These are phyloP conservation scores for Drosophila carrolli DNA, from an alignment of 1,140 invertebrate species.

Conservation along the genomic window DNA sequence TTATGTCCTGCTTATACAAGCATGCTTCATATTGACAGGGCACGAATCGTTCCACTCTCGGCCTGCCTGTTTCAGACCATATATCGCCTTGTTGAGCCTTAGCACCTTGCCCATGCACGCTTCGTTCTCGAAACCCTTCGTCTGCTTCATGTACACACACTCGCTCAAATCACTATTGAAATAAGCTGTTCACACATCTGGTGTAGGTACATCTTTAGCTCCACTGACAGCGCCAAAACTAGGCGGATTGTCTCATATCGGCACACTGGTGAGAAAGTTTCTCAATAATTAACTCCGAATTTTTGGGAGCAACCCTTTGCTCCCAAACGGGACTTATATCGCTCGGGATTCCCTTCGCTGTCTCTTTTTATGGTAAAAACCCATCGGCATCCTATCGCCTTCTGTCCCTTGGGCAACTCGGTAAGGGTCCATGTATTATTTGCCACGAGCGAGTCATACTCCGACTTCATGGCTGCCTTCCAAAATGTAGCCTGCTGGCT, in stretches of 20 bases:
- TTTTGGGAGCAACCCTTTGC: constrained; percentile 7
- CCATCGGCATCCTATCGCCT: constrained; percentile 12
- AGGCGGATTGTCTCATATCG: constrained; percentile 65
- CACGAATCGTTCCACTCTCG: too few species aligned
- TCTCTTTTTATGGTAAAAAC: constrained; percentile 4
- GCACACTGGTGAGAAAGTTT: constrained; percentile 42
- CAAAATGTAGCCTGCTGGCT: constrained; percentile 5
- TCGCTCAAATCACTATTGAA: background rate
- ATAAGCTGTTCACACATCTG: too few species aligned
- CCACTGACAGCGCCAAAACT: constrained; percentile 45
- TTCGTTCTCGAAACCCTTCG: background rate
- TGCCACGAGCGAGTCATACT: constrained; percentile 2
- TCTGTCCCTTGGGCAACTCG: constrained; percentile 7
- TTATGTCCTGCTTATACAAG: too few species aligned
- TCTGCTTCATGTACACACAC: constrained; percentile 3
- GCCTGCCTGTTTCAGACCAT: constrained; percentile 24
- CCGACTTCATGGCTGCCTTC: constrained; percentile 9
- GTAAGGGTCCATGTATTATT: too few species aligned
- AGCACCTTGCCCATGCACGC: constrained; percentile 8
- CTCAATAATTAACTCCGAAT: background rate
- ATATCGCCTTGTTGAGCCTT: constrained; percentile 35
- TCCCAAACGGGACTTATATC: background rate
- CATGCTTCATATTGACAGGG: too few species aligned
- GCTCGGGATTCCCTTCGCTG: background rate
- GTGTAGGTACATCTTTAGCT: background rate